These are phyloP conservation scores for Luscinia megarhynchos DNA, from an alignment of 2,797 vertebrate genomes.

Conservation along the genomic window DNA sequence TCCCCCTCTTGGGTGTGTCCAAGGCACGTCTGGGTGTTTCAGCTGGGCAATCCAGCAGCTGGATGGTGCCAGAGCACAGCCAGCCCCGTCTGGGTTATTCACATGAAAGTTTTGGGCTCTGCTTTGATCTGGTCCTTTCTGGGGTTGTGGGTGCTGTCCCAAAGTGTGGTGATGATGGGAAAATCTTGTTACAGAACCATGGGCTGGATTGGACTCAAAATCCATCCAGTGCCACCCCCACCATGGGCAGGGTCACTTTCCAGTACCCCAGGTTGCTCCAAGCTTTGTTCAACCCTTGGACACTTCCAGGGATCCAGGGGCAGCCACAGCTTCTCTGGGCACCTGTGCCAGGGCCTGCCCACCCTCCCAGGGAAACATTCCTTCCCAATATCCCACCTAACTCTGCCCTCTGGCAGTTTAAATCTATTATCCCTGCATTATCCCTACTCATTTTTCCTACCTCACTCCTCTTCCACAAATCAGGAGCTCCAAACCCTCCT, in stretches of 20 bases:
- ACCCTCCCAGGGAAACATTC: not conserved
- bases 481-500: not conserved
- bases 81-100: fast-evolving
- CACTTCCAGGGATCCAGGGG: not conserved
- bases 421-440: not conserved
- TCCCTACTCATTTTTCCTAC: not conserved
- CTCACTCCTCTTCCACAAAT: fast-evolving
- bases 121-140: not conserved
- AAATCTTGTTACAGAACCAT: not conserved
- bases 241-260: not conserved
- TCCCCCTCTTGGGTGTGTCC: fast-evolving
- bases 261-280: fast-evolving
- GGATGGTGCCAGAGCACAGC: not conserved
- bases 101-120: not conserved
- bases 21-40: fast-evolving
- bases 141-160: not conserved
- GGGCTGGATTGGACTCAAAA: not conserved
- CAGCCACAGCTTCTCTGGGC: not conserved
- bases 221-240: not conserved
- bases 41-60: not conserved
- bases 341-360: no score
- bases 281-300: not conserved
- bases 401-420: not conserved
- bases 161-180: fast-evolving
- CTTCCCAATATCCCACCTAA: not conserved